A percentile compares a stretch with the other conserved stretches of the same genome.
Evolutionary conservation across 2,888 invertebrate species (phyloP).

Genomic region (Diarsia rubi): DNA sequence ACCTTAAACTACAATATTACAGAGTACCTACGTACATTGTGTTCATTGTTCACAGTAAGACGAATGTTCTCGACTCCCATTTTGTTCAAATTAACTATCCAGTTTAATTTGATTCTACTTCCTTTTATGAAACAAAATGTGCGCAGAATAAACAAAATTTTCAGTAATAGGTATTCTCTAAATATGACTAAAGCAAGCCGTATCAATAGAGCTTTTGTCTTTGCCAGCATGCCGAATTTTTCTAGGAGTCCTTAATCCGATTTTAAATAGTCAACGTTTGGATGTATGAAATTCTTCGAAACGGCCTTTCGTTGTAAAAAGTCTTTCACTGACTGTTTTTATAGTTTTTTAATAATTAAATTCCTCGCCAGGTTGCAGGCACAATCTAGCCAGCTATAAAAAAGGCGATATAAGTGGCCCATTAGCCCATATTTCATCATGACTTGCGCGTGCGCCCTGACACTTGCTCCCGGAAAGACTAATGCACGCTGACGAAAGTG

Average conservation of each 20-base stretch:
- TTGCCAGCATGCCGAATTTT: neutral
- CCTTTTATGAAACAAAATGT: conserved; percentile 18
- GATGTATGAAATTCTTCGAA: neutral
- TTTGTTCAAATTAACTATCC: conserved; percentile 17
- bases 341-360: no score
- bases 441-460: neutral
- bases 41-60: conserved; percentile 31
- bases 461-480: conserved; percentile 18
- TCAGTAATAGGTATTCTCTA: neutral
- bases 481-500: conserved; percentile 28
- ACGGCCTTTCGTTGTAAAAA: neutral
- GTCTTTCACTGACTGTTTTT: no score
- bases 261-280: neutral
- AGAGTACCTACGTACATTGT: conserved; percentile 23
- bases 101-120: conserved; percentile 25
- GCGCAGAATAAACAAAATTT: neutral
- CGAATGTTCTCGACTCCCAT: conserved; percentile 24
- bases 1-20: conserved; percentile 33
- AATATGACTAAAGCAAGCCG: neutral
- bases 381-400: neutral
- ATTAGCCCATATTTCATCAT: conserved; percentile 37
- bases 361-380: neutral
- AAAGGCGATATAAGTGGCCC: conserved; percentile 23
- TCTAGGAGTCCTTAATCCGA: neutral
- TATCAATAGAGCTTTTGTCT: neutral